Percentiles rank a stretch among this genome's conserved stretches.
Conservation (phyloP, 2,888 invertebrate genomes). For the Thereva unica region DNA sequence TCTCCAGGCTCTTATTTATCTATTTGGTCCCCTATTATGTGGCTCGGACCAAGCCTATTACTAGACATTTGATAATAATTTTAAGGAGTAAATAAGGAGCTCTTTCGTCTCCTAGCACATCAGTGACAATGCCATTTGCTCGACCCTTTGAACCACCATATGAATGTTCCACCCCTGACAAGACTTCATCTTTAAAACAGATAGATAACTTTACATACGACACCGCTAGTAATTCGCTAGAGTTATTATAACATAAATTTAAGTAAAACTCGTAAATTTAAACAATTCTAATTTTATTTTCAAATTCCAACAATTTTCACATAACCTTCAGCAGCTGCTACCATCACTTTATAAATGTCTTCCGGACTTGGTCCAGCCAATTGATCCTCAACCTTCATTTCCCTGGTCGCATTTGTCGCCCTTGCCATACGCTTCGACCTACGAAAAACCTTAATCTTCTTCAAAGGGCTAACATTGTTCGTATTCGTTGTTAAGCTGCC, state of each 20-base stretch:
- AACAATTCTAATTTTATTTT: conserved; percentile 8
- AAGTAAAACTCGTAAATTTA: neutral
- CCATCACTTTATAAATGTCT: conserved; percentile 56
- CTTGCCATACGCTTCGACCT: conserved; percentile 46
- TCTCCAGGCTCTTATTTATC: no score
- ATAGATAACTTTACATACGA: no score
- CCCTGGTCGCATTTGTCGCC: conserved; percentile 26
- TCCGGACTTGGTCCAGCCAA: conserved; percentile 52
- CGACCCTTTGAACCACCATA: no score
- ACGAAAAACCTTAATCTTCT: conserved; percentile 54
- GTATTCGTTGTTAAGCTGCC: conserved; percentile 46
- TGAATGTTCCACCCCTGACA: no score
- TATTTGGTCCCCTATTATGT: no score
- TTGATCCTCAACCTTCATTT: conserved; percentile 56
- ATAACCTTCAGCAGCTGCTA: conserved; percentile 59
- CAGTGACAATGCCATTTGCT: no score
- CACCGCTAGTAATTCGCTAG: no score
- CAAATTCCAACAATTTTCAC: conserved; percentile 44
- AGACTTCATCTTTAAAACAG: no score
- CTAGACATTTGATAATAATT: no score
- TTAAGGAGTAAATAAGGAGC: no score
- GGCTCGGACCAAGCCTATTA: no score
- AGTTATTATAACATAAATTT: neutral
- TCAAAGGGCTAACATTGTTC: conserved; percentile 48
- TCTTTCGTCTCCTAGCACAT: no score